phyloP scores from a whole-genome alignment of 2,797 vertebrate species.

The Leptodactylus fallax region DNA sequence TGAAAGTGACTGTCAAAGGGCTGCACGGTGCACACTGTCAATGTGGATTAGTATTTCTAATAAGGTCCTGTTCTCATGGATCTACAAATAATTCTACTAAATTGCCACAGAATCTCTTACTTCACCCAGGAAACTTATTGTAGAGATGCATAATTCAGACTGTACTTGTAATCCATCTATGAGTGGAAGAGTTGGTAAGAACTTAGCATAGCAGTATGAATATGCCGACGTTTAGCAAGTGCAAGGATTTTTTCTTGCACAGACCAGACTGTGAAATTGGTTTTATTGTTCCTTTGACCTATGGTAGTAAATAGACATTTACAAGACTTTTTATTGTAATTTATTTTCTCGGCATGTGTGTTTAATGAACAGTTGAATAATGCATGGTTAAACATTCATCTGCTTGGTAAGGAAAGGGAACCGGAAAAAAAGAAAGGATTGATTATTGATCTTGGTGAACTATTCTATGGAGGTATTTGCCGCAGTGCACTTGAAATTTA shows the following conservation, averaged over 20 bases:
- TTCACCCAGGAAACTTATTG: too few species aligned
- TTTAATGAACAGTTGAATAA: constrained; percentile 61
- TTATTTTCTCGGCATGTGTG: constrained; percentile 56
- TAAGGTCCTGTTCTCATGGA: too few species aligned
- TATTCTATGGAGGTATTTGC: constrained; percentile 38
- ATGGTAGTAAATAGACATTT: constrained; percentile 40
- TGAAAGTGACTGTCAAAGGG: too few species aligned
- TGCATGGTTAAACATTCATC: constrained; percentile 58
- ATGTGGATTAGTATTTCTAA: too few species aligned
- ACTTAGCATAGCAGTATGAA: neutral
- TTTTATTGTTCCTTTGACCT: constrained; percentile 53
- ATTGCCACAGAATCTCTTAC: too few species aligned
- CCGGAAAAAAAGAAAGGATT: neutral
- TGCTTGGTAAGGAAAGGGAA: constrained; percentile 16
- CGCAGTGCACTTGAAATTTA: constrained; percentile 60
- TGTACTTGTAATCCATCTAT: too few species aligned
- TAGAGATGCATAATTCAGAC: too few species aligned
- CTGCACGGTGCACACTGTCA: too few species aligned
- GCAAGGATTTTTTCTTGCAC: neutral
- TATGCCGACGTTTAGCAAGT: neutral
- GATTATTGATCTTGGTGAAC: constrained; percentile 56
- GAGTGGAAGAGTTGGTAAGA: neutral
- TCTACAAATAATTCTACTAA: too few species aligned
- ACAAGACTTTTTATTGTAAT: constrained; percentile 51
- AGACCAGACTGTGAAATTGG: constrained; percentile 45